Evolutionary conservation across 2,797 vertebrate genomes (phyloP), one percentile per base, ranked within the genome.

Genomic region (Schizopygopsis malacanthus): DNA sequence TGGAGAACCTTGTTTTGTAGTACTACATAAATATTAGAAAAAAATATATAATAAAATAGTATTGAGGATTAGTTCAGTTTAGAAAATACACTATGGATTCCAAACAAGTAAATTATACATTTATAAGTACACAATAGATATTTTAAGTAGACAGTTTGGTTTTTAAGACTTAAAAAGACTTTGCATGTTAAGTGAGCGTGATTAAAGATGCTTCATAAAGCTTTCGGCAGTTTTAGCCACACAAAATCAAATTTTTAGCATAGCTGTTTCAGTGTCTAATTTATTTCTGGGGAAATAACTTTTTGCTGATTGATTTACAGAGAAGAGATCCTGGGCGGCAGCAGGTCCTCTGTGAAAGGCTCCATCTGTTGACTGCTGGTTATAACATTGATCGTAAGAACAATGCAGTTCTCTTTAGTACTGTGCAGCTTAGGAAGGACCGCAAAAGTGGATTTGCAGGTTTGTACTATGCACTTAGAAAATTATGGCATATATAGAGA

Each of bases 291-390:
- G n/a, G 25, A 63, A 50, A 39, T 83, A 65, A 37, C 18, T 20
- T 67, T 80, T 67, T 67, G 12, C 79, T 8, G 10, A 80, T 67
- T 67, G 61, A 80, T 80, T 80, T 67, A 80, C 47, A 50, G 25
- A 67, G 79, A 12, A 67, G 71, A 63, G 18, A 50, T 52, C 45
- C 28, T 11, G 20, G 28, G 4, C 20, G 0, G 1, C 54, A 75
- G 41, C 71, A 83, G 56, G 56, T 15, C 2, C 41, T 63, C 70
- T 52, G 82, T 75, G 52, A 83, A 75, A 75, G 41, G 45, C 81
- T 83, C 71, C 41, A 22, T 79, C 70, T 83, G 81, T 72, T 61
- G 82, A 25, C 71, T 52, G 54, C 43, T 83, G 70, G 73, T 82
- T 82, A 72, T 61, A 37, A 33, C 54, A 75, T 63, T 83, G 56